A percentile compares a stretch with the other conserved stretches of the same genome.
Evolutionary conservation across 2,797 vertebrate species (phyloP).

Genomic region (Vireo griseus): DNA sequence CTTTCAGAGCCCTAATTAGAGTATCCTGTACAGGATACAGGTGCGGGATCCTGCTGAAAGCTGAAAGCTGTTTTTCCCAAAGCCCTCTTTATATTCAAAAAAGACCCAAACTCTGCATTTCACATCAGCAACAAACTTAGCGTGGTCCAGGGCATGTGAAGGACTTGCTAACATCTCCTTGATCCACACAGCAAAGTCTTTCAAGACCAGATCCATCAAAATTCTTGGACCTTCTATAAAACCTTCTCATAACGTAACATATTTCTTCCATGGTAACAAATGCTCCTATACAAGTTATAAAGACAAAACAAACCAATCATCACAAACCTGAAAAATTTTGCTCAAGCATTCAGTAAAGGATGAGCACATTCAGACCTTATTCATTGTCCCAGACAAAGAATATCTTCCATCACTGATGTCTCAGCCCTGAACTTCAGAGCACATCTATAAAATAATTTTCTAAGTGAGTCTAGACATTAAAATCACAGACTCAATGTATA

Average conservation of each 20-base stretch:
- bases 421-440: background rate
- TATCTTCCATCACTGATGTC: background rate
- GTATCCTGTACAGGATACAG: background rate
- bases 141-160: accelerated
- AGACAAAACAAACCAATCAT: background rate
- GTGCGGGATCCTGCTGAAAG: background rate
- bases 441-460: background rate
- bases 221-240: background rate
- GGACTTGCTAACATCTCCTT: background rate
- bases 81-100: background rate
- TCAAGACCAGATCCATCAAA: background rate
- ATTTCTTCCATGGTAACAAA: background rate
- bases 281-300: background rate
- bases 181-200: background rate
- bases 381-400: background rate
- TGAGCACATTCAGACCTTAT: background rate
- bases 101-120: background rate
- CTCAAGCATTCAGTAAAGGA: background rate
- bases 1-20: background rate
- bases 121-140: background rate
- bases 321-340: background rate
- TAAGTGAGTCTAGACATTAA: background rate
- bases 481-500: background rate
- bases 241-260: background rate
- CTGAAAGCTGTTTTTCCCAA: background rate